Conservation (phyloP, 2,797 vertebrate species). For the Thamnophis elegans region DNA sequence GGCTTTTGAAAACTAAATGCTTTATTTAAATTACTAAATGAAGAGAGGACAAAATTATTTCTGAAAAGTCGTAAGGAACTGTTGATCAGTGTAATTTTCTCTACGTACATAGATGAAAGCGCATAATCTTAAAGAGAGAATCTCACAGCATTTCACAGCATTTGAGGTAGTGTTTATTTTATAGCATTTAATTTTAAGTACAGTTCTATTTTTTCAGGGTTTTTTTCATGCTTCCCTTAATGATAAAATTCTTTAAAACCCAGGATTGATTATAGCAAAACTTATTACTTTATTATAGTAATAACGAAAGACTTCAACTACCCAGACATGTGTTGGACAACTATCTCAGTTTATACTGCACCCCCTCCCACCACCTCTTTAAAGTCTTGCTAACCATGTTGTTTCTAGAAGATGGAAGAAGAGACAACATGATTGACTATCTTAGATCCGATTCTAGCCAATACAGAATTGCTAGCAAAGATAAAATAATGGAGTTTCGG, state of each 20-base stretch:
- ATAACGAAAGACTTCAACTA: not conserved
- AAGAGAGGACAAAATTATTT: slow-evolving; percentile 21
- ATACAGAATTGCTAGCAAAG: not conserved
- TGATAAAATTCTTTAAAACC: not conserved
- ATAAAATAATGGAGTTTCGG: not conserved
- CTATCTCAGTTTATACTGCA: not conserved
- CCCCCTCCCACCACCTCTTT: not conserved
- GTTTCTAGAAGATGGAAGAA: not conserved
- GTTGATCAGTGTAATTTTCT: not conserved
- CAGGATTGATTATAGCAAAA: not conserved
- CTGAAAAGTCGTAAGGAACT: slow-evolving; percentile 18
- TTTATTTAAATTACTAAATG: slow-evolving; percentile 38
- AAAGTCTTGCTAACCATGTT: not conserved
- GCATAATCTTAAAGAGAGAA: slow-evolving; percentile 11
- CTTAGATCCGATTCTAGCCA: not conserved
- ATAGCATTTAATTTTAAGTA: not conserved
- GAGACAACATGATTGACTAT: not conserved
- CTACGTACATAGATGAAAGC: not conserved
- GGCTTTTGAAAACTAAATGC: slow-evolving; percentile 26
- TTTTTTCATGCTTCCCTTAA: not conserved
- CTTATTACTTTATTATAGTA: not conserved
- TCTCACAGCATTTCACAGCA: not conserved
- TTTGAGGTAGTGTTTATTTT: slow-evolving; percentile 6
- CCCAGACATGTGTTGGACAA: not conserved
- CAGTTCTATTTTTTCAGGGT: not conserved